Base-by-base conservation (phyloP, 2,113 vertebrate species). In the Anhinga anhinga region DNA sequence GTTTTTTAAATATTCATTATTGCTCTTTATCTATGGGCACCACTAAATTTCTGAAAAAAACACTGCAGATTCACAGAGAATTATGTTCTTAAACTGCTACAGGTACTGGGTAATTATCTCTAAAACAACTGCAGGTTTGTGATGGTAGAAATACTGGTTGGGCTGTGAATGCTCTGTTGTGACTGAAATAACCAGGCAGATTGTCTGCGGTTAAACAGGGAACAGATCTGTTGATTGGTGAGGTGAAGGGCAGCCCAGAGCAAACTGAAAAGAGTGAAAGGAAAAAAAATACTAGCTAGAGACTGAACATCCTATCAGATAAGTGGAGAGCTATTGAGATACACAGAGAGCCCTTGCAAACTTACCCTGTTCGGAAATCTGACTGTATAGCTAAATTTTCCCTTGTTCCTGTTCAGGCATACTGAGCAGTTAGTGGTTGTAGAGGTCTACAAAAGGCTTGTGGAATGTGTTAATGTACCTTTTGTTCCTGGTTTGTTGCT, bases 251-350 rank as follows among this genome's bases (percentile, higher is more conserved):
- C 58, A 85, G 44, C 44, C n/a, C 76, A 83, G 36, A 82, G 45
- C 36, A 76, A 91, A 44, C 15, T 65, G 62, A 86, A 90, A 86
- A 88, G 53, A 82, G 4, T 0, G 25, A 58, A 89, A 74, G 36
- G 36, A 52, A 87, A 40, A 74, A 91, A 91, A 52, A 23, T 67
- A 47, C 79, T 45, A 73, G 92, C 88, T 93, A 86, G 58, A 93
- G 52, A 70, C 53, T 61, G 40, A 82, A 81, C 29, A 82, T 38
- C 70, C 49, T 72, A 88, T 80, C 62, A 80, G 58, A 44, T 80
- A 82, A 80, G 30, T 56, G 36, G 30, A 93, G 36, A 93, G 44
- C 38, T 90, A 65, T n/a, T 77, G 49, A 95, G 79, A 61, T 65
- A 90, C 27, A 72, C 1, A 0, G 76, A 92, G 25, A 86, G 36